Evolutionary conservation across 2,797 vertebrate genomes (phyloP), one percentile per base, ranked within the genome.

Genomic region (Chelon auratus): DNA sequence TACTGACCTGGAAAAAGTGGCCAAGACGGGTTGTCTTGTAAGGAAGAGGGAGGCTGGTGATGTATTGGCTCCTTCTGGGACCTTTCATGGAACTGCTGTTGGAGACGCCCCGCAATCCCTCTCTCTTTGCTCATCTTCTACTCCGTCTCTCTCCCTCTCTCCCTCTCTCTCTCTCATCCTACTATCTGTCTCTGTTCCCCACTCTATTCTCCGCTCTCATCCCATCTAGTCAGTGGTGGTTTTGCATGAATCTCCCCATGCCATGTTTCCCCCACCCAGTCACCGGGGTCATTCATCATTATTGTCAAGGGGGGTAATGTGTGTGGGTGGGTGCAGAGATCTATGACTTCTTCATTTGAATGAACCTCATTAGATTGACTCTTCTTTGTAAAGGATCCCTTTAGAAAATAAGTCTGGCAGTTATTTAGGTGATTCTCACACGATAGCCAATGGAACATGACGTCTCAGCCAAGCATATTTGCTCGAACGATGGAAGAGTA

Each of bases 1-100:
- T 93, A 94, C 93, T 95, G 94, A 95, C 94, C 94, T 94, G 93
- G 93, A 95, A 95, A 95, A 94, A 94, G 91, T 92, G 93, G 82
- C 92, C 88, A 81, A 93, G 92, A 95, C 91, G 91, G 92, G 82
- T 93, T 95, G 94, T 95, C 93, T 95, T 93, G 93, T 93, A 93
- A 89, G 78, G 87, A 88, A 89, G 86, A 91, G 86, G 84, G 83
- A 90, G 88, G 87, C 83, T 80, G 85, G 88, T 91, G 90, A 93
- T 93, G 87, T 92, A 93, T 93, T 66, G 90, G 88, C 85, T 93
- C 91, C 91, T 92, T 90, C 87, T 92, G 92, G 91, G 92, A 93
- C 90, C 89, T 92, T 89, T 89, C 87, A 85, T 83, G 71, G 77
- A 77, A 84, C 80, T 83, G 85, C 91, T 82, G 83, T 82, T 89